phyloP scores from a whole-genome alignment of 1,140 invertebrate species.

The Papilio xuthus region DNA sequence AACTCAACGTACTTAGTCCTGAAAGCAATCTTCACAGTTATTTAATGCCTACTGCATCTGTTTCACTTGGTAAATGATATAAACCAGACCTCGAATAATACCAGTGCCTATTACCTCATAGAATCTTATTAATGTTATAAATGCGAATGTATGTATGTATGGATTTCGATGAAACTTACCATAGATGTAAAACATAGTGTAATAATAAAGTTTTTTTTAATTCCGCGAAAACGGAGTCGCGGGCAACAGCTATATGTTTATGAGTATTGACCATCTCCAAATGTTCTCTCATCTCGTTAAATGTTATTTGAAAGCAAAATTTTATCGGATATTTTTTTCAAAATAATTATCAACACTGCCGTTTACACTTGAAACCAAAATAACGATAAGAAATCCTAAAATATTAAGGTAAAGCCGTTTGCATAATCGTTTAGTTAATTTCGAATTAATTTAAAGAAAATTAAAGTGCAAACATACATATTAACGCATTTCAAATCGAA shows the following conservation, averaged over 20 bases:
- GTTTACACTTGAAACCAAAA: background rate
- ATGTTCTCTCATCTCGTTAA: background rate
- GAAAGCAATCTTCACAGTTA: background rate
- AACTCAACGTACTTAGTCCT: background rate
- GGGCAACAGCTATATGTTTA: too few species aligned
- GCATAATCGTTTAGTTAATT: background rate
- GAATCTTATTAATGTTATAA: too few species aligned
- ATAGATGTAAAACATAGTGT: too few species aligned
- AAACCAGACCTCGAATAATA: background rate
- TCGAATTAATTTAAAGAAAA: background rate
- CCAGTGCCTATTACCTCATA: background rate
- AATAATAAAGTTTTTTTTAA: too few species aligned
- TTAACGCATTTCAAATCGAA: background rate
- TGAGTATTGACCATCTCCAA: background rate
- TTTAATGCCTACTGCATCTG: background rate
- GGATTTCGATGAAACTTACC: too few species aligned
- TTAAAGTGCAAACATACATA: slow-evolving; percentile 4
- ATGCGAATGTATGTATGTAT: too few species aligned
- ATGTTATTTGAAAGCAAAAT: background rate
- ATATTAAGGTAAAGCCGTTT: background rate
- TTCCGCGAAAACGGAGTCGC: too few species aligned
- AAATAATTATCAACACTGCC: background rate
- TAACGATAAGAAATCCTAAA: background rate
- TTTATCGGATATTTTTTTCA: background rate
- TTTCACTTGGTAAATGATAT: background rate